Percentiles rank a stretch among this genome's conserved stretches.
These are phyloP conservation scores for Octopus bimaculoides DNA, from an alignment of 1,140 invertebrate species.

Conservation along the genomic window DNA sequence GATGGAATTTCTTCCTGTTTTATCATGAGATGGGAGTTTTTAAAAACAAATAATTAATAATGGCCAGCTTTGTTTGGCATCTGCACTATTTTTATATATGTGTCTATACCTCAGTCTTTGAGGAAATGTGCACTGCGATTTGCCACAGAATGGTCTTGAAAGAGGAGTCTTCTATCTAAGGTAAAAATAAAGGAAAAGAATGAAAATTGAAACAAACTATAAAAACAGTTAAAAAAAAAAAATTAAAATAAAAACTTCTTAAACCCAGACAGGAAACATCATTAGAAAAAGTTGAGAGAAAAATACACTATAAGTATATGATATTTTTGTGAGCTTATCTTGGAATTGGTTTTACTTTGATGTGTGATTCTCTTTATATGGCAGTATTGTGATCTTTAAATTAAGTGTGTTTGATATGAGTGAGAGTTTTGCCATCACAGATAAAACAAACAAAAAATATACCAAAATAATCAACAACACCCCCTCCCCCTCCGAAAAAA, in stretches of 20 bases:
- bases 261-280: conserved; percentile 6
- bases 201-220: background rate
- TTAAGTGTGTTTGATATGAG: conserved; percentile 14
- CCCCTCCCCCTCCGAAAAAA: too few species aligned
- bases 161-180: background rate
- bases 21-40: background rate
- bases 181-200: conserved; percentile 3
- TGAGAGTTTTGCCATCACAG: conserved; percentile 9
- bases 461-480: background rate
- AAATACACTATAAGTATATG: conserved; percentile 7
- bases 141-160: background rate
- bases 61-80: background rate
- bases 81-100: conserved; percentile 13
- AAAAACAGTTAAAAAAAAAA: background rate
- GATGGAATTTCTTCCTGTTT: conserved; percentile 10
- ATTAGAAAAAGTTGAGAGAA: conserved; percentile 10
- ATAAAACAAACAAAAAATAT: conserved; percentile 6
- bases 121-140: conserved; percentile 3
- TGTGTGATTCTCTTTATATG: conserved; percentile 15
- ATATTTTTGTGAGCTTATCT: conserved; percentile 16
- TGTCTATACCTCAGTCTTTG: conserved; percentile 9
- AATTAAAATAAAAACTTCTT: background rate
- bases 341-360: conserved; percentile 15
- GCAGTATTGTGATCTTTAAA: conserved; percentile 15
- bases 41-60: background rate